Evolutionary conservation across 2,797 vertebrate genomes (phyloP).

Genomic region (Lepus oiostolus): DNA sequence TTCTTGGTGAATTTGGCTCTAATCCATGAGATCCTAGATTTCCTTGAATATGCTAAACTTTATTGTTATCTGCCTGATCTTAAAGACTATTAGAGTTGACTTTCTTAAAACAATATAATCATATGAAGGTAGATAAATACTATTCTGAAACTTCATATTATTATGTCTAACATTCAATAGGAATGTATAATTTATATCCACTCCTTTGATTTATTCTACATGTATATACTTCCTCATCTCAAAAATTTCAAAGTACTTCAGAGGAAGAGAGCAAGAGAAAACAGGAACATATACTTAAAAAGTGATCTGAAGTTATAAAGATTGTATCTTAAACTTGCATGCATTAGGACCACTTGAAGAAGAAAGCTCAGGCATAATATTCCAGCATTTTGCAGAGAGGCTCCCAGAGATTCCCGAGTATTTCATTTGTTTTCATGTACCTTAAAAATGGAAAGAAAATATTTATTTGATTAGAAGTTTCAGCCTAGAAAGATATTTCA

Average conservation of each 20-base stretch:
- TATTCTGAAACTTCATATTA: neutral
- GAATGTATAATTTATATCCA: neutral
- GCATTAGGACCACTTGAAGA: neutral
- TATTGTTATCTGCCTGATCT: neutral
- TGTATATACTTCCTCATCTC: neutral
- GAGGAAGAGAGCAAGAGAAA: neutral
- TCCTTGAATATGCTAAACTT: neutral
- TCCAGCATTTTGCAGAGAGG: neutral
- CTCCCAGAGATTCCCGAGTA: neutral
- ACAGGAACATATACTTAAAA: neutral
- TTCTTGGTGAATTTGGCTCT: neutral
- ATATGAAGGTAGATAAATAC: neutral
- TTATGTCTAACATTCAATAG: neutral
- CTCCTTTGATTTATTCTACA: neutral
- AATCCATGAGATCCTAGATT: neutral
- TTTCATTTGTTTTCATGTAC: neutral
- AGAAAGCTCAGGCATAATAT: neutral
- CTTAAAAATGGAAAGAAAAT: neutral
- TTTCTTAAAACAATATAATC: neutral
- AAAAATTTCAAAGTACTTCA: neutral
- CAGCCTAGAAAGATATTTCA: neutral
- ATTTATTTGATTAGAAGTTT: neutral
- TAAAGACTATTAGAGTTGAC: neutral
- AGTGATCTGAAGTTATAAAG: neutral
- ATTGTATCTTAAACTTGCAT: neutral